Evolutionary conservation across 2,113 vertebrate species (phyloP), one percentile per base, ranked within the genome.

Genomic region (Pungitius pungitius): DNA sequence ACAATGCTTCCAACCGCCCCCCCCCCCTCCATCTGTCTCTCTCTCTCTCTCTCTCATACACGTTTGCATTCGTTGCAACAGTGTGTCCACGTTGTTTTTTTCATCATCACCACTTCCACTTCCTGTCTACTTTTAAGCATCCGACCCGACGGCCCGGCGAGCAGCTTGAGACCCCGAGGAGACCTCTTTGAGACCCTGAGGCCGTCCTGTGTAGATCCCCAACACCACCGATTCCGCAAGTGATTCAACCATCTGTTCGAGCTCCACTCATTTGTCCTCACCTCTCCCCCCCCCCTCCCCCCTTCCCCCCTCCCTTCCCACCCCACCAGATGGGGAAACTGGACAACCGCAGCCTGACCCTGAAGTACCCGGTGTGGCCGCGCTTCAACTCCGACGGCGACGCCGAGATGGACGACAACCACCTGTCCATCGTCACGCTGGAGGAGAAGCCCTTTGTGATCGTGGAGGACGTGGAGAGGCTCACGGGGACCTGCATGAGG

Each of bases 401-500:
- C 78, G 95, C 94, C 0, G 97, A 98, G 80, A 94, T 96, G 0
- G 97, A 99, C 0, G 96, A 99, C 89, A 99, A 98, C 91, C 98
- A 99, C 74, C 91, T 99, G 89, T 97, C 95, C 90, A 97, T 99
- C 2, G 98, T 99, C 82, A 99, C 98, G n/a, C 87, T 99, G 73
- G 98, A 99, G 90, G 98, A 99, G 91, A 96, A 96, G 51, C 98
- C 98, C 0, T 99, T 99, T 18, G 97, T 99, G 66, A 95, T 99
- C 0, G 98, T 99, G 73, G 98, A 99, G 74, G 96, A 99, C 15
- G 96, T 99, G 65, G 98, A 99, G 77, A 94, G 96, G 1, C 91
- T 98, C 74, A 99, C 98, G 0, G 97, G 98, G 42, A 97, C 97
- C 0, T 99, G 98, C 78, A 97, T 99, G 72, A 94, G 97, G 83